A percentile compares a stretch with the other conserved stretches of the same genome.
Conservation (phyloP, 2,797 vertebrate genomes). For the Ctenopoma multispine region DNA sequence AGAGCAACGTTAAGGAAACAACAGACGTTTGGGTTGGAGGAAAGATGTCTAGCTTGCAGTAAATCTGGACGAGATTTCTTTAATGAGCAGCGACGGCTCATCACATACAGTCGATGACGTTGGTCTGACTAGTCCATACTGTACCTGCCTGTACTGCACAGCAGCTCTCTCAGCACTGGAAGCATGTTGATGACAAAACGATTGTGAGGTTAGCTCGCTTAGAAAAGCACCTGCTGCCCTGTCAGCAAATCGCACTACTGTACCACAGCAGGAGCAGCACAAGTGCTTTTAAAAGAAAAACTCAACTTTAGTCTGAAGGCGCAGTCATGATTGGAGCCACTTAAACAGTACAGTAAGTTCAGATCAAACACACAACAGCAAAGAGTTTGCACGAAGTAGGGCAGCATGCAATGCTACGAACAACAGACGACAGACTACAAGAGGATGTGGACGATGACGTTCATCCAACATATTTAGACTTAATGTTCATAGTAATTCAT, state of each 20-base stretch:
- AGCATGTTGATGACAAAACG: background rate
- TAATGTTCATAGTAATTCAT: no score
- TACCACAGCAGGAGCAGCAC: background rate
- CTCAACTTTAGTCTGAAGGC: no score
- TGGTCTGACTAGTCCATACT: background rate
- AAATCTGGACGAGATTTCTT: background rate
- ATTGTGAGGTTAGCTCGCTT: background rate
- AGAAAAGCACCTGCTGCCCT: slow-evolving; percentile 1
- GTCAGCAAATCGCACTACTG: background rate
- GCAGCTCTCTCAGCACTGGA: background rate
- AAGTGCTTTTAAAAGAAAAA: background rate
- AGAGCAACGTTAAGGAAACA: background rate
- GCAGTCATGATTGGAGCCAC: no score
- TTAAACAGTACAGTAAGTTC: no score
- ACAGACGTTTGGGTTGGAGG: background rate
- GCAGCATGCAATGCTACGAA: no score
- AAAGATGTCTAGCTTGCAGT: background rate
- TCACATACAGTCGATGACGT: background rate
- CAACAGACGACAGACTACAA: no score
- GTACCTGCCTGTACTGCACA: background rate
- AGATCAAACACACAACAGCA: background rate
- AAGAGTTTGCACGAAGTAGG: background rate
- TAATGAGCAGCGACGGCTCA: slow-evolving; percentile 2
- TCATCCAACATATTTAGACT: no score
- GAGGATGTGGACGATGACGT: no score